Evolutionary conservation across 2,797 vertebrate genomes (phyloP), one percentile per base, ranked within the genome.

Genomic region (Coregonus sp.): DNA sequence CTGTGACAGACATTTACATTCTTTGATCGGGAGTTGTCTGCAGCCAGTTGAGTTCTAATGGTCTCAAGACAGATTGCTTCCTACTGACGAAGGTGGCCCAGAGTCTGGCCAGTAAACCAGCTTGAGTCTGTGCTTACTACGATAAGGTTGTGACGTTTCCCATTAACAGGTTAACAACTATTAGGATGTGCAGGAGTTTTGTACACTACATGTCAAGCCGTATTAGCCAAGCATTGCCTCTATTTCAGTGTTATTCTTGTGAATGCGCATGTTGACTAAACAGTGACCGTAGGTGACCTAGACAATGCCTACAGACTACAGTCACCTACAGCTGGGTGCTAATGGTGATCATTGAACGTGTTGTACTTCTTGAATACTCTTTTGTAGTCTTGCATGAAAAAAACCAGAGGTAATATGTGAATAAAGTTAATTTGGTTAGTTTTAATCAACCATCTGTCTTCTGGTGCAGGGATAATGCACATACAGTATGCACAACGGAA

Each of bases 31-130:
- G 14, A 68, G 66, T 68, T 14, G 31, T 33, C 66, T 18, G 33
- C 7, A 33, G 66, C 66, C 33, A 68, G 66, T 35, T 66, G 33
- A 33, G 15, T 33, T 16, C 66, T 68, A 68, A 68, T 68, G 66
- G 66, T 35, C 66, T 16, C 31, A 67, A 67, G 66, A 68, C 66
- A 5, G 33, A 68, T 68, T 35, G 66, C 66, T 35, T 68, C 33
- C 66, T 18, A 16, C 66, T 7, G 29, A 47, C 40, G 9, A 33
- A 68, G 29, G 66, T 37, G 1, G 33, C 66, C 5, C 14, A 16
- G 66, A 18, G 66, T 68, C 66, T 68, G 14, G 66, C 66, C 31
- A 68, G 66, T 16, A 16, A 35, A 68, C 33, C 33, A 16, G 12
- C 66, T 37, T 29, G 5, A 35, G 31, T 35, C 15, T 68, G 33